Base-by-base conservation (phyloP, 2,888 invertebrate species). In the Conistra vaccinii region DNA sequence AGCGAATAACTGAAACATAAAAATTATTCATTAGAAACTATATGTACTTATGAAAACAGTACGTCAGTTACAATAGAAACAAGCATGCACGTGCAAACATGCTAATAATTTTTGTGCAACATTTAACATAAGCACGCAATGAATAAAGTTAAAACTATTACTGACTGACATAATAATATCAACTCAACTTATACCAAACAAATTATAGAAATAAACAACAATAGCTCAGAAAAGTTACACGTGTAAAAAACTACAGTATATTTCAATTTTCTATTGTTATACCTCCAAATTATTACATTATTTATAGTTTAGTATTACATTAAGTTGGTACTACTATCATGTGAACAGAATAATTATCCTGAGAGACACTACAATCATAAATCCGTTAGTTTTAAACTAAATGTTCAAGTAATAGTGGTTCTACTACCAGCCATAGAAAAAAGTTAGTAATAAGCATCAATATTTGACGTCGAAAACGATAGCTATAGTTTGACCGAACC, bases 1-100 rank as follows among this genome's bases (percentile, higher is more conserved):
- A 91, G 98, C 98, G 93, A 98, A 97, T 91, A 98, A 97, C 98
- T 98, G 97, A 60, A 97, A 96, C 81, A 73, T 78, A 69, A 61
- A 58, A 78, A 60, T 29, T 20, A 51, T 32, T 2, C 0, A 51
- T 86, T 86, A 79, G 5, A 61, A 55, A 60, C 10, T 20, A 29
- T 45, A 53, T 60, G 6, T 32, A 29, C 53, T 62, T 26, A 51
- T 12, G 29, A 51, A 39, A 69, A 62, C 42, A 45, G 26, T 20
- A 68, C 14, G 32, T 39, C 72, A 76, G 23, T 58, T 39, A 65
- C 48, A 65, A 69, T 35, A 58, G 39, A 69, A 71, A 78, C 73
- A 71, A 70, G 42, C 85, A 74, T 73, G 80, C 86, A 75, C 75
- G 68, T 73, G 80, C 78, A 68, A 79, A 79, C 85, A 80, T 88